Evolutionary conservation across 2,797 vertebrate species (phyloP).

Genomic region (Paratrypauchen microcephalus): DNA sequence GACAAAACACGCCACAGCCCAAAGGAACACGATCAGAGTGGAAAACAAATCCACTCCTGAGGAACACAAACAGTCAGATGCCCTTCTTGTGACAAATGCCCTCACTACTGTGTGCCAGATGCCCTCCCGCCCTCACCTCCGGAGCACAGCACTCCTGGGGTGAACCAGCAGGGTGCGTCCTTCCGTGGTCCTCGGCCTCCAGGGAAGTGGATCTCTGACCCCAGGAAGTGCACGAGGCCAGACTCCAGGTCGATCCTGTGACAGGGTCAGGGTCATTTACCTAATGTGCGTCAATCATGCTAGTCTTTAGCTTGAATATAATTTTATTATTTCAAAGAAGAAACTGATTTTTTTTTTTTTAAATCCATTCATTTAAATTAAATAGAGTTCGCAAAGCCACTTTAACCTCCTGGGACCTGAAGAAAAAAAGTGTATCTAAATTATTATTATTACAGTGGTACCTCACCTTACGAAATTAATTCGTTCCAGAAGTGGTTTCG

Average conservation of each 20-base stretch:
- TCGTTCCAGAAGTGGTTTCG: too few relatives aligned
- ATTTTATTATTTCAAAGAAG: too few relatives aligned
- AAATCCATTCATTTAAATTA: too few relatives aligned
- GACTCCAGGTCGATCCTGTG: conserved; percentile 74
- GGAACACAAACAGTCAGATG: not conserved
- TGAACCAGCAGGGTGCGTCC: conserved; percentile 82
- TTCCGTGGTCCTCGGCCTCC: conserved; percentile 62
- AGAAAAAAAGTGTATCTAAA: too few relatives aligned
- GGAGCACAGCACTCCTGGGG: conserved; percentile 75
- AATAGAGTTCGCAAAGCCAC: too few relatives aligned
- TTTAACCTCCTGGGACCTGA: too few relatives aligned
- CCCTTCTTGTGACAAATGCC: not conserved
- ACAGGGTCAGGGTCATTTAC: too few relatives aligned
- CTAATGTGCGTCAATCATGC: too few relatives aligned
- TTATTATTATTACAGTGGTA: too few relatives aligned
- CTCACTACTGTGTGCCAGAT: not conserved
- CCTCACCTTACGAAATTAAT: too few relatives aligned
- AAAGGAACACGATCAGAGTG: conserved; percentile 46
- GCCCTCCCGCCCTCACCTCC: conserved; percentile 65
- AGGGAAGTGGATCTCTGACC: conserved; percentile 79
- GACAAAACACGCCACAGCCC: not conserved
- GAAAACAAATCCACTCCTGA: conserved; percentile 61
- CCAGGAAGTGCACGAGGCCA: conserved; percentile 70
- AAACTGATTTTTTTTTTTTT: too few relatives aligned
- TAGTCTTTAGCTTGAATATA: too few relatives aligned